Conservation (phyloP, 92 coral and sea anemone genomes). For the Phenganax marumi region DNA sequence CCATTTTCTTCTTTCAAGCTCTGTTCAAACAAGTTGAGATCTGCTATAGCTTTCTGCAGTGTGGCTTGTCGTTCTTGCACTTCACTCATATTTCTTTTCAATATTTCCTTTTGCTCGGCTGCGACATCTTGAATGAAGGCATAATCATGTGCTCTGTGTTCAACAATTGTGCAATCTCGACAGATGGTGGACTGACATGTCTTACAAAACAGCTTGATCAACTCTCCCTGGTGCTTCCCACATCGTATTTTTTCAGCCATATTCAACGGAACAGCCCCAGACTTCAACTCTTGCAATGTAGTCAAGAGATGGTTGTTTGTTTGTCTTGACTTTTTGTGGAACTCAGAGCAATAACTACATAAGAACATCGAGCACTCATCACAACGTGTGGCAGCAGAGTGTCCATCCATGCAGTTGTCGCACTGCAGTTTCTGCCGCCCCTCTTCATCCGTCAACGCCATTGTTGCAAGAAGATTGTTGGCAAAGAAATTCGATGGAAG, state of each 20-base stretch:
- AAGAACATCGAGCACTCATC: constrained; percentile 53
- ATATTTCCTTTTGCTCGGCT: constrained; percentile 29
- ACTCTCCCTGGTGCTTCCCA: constrained; percentile 58
- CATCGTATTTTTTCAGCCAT: constrained; percentile 55
- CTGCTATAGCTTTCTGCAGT: too few species aligned
- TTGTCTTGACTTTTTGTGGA: constrained; percentile 52
- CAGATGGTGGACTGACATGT: constrained; percentile 62
- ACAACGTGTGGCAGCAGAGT: constrained; percentile 56
- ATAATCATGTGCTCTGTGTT: constrained; percentile 65
- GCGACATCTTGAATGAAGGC: constrained; percentile 53
- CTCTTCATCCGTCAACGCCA: constrained; percentile 32
- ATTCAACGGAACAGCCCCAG: background rate
- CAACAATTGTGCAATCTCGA: constrained; percentile 60
- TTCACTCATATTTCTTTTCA: background rate
- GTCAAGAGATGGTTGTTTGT: constrained; percentile 49
- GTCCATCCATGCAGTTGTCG: constrained; percentile 64
- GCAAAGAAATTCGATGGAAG: constrained; percentile 67
- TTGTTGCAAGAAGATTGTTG: constrained; percentile 51
- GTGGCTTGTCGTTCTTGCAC: too few species aligned
- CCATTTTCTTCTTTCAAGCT: too few species aligned
- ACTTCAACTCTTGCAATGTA: constrained; percentile 57
- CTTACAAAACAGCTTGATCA: constrained; percentile 62
- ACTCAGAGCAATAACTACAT: constrained; percentile 62
- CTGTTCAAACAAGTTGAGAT: too few species aligned
- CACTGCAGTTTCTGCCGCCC: constrained; percentile 28